phyloP scores from a whole-genome alignment of 1,140 invertebrate species.

The Drosophila sproati region DNA sequence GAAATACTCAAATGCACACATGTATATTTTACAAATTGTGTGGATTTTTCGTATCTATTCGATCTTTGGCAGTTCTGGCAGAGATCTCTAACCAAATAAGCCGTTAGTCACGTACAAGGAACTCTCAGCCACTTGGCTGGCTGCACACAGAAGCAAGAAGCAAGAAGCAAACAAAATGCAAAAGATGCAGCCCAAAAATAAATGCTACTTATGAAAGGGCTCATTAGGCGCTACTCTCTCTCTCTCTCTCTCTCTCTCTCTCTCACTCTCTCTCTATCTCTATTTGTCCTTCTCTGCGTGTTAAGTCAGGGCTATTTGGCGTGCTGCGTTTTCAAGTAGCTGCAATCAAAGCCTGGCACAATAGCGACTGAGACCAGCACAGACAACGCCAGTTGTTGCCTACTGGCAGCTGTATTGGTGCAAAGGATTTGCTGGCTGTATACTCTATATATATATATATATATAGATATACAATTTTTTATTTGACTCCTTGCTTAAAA shows the following conservation, averaged over 20 bases:
- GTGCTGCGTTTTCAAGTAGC: slow-evolving; percentile 63
- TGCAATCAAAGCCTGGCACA: slow-evolving; percentile 65
- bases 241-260: not conserved
- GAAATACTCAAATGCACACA: no score
- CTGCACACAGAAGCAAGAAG: not conserved
- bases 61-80: slow-evolving; percentile 37
- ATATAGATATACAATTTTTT: not conserved
- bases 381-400: slow-evolving; percentile 32
- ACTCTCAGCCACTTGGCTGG: slow-evolving; percentile 28
- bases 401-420: slow-evolving; percentile 68
- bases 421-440: slow-evolving; percentile 54
- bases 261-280: no score
- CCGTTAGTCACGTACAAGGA: slow-evolving; percentile 59
- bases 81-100: slow-evolving; percentile 57
- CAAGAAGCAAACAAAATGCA: slow-evolving; percentile 35
- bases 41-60: no score
- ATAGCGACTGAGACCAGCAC: slow-evolving; percentile 31
- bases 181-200: slow-evolving; percentile 64
- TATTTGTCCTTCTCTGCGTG: not conserved
- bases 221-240: slow-evolving; percentile 47
- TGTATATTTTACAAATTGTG: no score
- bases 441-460: not conserved
- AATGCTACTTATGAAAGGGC: slow-evolving; percentile 69
- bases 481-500: not conserved
- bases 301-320: slow-evolving; percentile 40